Evolutionary conservation across 2,797 vertebrate genomes (phyloP).

Genomic region (Tokudaia tokunoshimensis): DNA sequence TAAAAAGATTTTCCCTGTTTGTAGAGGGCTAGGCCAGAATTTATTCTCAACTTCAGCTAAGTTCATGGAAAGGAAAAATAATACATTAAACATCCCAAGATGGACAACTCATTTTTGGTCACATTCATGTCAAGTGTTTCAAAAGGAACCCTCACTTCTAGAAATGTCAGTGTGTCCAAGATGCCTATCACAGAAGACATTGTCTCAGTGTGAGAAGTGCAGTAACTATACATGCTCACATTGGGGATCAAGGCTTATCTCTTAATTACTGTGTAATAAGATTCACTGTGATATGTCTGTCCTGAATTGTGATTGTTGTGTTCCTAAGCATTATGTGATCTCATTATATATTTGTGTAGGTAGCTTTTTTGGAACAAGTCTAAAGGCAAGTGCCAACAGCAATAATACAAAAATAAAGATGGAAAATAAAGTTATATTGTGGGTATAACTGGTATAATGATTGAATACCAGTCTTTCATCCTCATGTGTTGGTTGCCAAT

Average conservation of each 20-base stretch:
- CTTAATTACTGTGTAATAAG: constrained; percentile 52
- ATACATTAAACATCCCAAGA: background rate
- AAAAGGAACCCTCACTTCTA: constrained; percentile 3
- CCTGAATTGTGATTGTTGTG: constrained; percentile 61
- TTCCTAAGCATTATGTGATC: constrained; percentile 44
- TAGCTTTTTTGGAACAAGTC: constrained; percentile 70
- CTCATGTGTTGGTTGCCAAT: background rate
- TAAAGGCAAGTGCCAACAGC: constrained; percentile 59
- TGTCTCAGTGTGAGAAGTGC: constrained; percentile 30
- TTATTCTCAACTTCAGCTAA: background rate
- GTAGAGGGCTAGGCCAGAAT: background rate
- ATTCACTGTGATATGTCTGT: constrained; percentile 62
- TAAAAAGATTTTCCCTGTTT: background rate
- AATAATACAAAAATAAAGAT: constrained; percentile 38
- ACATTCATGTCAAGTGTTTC: constrained; percentile 23
- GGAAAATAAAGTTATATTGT: background rate
- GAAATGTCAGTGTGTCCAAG: background rate
- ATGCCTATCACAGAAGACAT: background rate
- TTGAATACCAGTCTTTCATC: background rate
- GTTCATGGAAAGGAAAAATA: background rate
- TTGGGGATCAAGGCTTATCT: constrained; percentile 39
- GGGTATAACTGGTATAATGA: background rate
- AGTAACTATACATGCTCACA: background rate
- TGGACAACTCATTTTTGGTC: background rate
- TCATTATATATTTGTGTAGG: constrained; percentile 14